A percentile compares a stretch with the other conserved stretches of the same genome.
Evolutionary conservation across 2,888 invertebrate species (phyloP).

Genomic region (Pyrrhia umbra): DNA sequence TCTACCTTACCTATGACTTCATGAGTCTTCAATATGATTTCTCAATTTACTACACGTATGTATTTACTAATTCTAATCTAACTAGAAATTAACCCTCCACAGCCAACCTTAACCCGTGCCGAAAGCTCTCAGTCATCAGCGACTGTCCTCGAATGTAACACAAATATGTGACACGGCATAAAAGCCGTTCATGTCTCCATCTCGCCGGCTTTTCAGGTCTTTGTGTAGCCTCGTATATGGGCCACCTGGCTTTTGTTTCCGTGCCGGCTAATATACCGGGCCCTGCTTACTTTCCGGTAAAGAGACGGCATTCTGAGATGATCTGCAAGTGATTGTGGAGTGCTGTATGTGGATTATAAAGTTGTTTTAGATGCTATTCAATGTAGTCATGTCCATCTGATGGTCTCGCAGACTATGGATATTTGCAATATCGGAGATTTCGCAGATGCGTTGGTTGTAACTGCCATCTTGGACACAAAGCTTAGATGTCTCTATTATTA

Average conservation of each 20-base stretch:
- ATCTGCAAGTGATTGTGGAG: constrained; percentile 7
- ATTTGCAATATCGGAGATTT: no score
- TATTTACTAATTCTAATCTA: no score
- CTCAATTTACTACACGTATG: no score
- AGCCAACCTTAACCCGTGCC: constrained; percentile 1
- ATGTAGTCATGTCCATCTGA: not conserved
- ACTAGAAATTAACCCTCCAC: not conserved
- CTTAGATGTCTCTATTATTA: no score
- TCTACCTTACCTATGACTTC: no score
- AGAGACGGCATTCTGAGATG: constrained; percentile 22
- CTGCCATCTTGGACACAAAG: no score
- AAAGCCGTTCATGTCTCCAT: constrained; percentile 49
- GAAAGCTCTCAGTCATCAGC: constrained; percentile 10
- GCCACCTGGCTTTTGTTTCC: constrained; percentile 61
- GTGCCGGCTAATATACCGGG: constrained; percentile 49
- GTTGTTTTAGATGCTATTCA: not conserved
- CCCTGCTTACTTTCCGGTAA: constrained; percentile 7
- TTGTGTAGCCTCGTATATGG: constrained; percentile 54
- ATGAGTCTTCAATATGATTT: no score
- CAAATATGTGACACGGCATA: constrained; percentile 52
- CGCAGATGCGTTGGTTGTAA: no score
- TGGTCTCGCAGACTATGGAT: no score
- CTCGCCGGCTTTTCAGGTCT: constrained; percentile 55
- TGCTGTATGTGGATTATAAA: not conserved
- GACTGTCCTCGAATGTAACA: constrained; percentile 35